Percentiles rank a stretch among this genome's conserved stretches.
Conservation (phyloP, 1,140 invertebrate genomes). For the Drosophila rhopaloa region DNA sequence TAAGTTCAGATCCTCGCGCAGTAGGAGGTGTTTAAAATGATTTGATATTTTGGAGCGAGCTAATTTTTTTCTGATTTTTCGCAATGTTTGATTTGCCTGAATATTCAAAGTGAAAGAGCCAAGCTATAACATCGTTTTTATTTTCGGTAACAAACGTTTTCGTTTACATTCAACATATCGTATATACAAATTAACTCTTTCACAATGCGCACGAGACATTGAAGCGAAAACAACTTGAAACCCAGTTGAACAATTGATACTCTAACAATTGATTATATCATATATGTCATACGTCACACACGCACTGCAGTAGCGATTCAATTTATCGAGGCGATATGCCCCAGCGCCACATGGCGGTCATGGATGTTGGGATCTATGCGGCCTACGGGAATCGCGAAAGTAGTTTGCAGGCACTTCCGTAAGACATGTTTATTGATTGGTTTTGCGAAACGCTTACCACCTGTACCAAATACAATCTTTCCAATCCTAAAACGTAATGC, state of each 20-base stretch:
- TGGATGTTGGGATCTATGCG: constrained; percentile 63
- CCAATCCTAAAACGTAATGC: constrained; percentile 19
- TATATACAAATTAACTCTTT: constrained; percentile 22
- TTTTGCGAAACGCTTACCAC: constrained; percentile 33
- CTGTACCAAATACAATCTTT: constrained; percentile 28
- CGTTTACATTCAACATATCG: constrained; percentile 11
- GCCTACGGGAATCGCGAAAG: constrained; percentile 64
- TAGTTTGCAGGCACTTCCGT: constrained; percentile 65
- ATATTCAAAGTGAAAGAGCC: constrained; percentile 14
- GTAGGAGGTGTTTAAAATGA: background rate
- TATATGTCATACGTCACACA: constrained; percentile 39
- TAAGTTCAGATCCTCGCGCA: constrained; percentile 76
- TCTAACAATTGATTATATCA: constrained; percentile 27
- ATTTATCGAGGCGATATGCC: constrained; percentile 89
- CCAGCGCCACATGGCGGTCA: constrained; percentile 64
- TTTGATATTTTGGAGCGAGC: constrained; percentile 14
- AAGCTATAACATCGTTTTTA: constrained; percentile 15
- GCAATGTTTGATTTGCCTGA: constrained; percentile 36
- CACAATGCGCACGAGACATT: constrained; percentile 40
- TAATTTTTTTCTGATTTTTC: constrained; percentile 20
- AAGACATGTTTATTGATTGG: constrained; percentile 54
- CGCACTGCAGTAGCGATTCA: constrained; percentile 70
- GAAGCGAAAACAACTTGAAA: constrained; percentile 6
- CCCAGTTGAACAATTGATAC: constrained; percentile 27
- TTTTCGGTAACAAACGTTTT: constrained; percentile 26